These are phyloP conservation scores for Eremobia ochroleuca DNA, from an alignment of 2,888 invertebrate genomes.

Conservation along the genomic window DNA sequence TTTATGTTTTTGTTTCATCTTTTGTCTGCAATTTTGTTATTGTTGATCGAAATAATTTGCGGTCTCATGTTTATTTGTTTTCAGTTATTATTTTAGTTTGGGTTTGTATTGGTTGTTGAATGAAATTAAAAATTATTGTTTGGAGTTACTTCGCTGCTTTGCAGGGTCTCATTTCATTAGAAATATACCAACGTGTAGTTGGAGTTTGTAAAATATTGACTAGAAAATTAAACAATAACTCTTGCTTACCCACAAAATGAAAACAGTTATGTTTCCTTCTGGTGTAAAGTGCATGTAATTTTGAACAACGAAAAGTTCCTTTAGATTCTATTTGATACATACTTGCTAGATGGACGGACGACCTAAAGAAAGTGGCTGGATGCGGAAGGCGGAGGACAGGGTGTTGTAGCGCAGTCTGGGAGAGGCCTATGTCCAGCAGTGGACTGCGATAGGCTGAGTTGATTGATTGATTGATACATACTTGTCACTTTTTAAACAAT, in stretches of 20 bases:
- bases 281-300: neutral
- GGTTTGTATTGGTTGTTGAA: neutral
- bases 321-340: neutral
- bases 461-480: neutral
- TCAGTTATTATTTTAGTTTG: constrained; percentile 39
- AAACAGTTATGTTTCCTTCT: neutral
- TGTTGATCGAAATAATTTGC: constrained; percentile 28
- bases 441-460: no score
- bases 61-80: constrained; percentile 33
- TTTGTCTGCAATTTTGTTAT: constrained; percentile 11
- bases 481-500: neutral
- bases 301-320: neutral
- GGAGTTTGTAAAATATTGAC: neutral
- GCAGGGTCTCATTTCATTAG: neutral
- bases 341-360: no score
- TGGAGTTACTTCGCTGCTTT: neutral
- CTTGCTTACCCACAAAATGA: no score
- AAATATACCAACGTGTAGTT: neutral
- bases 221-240: neutral
- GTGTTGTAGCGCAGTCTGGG: no score
- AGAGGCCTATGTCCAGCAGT: no score
- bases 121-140: constrained; percentile 16
- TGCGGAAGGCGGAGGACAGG: no score
- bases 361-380: no score
- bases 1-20: constrained; percentile 22